These are phyloP conservation scores for Rostratula benghalensis DNA, from an alignment of 2,113 vertebrate species.

Conservation along the genomic window DNA sequence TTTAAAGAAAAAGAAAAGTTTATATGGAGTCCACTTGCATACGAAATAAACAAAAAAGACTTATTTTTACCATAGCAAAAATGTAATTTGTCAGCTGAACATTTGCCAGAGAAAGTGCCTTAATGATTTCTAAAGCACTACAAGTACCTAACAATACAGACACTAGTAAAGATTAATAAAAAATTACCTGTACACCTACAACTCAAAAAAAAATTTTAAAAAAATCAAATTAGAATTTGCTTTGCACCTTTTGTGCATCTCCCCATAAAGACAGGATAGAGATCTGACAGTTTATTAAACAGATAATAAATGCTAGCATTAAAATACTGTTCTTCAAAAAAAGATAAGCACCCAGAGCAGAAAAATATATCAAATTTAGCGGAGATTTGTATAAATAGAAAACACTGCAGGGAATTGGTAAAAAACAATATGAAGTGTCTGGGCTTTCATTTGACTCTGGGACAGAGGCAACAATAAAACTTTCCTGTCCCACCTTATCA, in stretches of 20 bases:
- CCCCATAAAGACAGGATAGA: not conserved
- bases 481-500: not conserved
- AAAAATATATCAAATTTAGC: not conserved
- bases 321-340: not conserved
- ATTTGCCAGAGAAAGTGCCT: not conserved
- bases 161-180: not conserved
- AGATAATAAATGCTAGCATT: not conserved
- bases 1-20: not conserved
- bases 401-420: not conserved
- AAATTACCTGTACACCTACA: not conserved
- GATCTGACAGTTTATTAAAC: not conserved
- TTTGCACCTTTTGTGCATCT: not conserved
- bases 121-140: not conserved
- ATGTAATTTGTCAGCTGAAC: not conserved
- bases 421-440: not conserved
- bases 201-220: no score
- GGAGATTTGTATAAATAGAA: not conserved
- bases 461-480: not conserved
- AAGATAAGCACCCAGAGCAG: not conserved
- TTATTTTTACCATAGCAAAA: not conserved
- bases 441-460: not conserved
- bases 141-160: not conserved
- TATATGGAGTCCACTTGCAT: not conserved
- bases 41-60: not conserved
- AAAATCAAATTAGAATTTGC: not conserved